Evolutionary conservation across 1,140 invertebrate genomes (phyloP).

Genomic region (Pseudomyrmex gracilis): DNA sequence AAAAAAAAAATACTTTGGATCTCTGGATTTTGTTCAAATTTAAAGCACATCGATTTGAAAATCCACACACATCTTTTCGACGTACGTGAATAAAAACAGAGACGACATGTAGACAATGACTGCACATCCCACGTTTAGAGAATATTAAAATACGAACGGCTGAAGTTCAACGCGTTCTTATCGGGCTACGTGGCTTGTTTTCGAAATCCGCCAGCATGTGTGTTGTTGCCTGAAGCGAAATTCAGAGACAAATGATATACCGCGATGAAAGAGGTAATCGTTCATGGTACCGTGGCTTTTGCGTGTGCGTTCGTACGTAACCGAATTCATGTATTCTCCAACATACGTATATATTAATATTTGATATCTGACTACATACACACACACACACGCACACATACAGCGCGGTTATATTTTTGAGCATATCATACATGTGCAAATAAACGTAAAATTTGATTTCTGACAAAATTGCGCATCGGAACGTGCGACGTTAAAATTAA

Average conservation of each 20-base stretch:
- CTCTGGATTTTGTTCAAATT: no score
- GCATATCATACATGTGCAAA: constrained; percentile 66
- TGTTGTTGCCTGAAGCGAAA: constrained; percentile 7
- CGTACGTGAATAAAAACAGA: background rate
- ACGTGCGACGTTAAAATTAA: no score
- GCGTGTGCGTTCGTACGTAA: constrained; percentile 22
- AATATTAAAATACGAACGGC: constrained; percentile 39
- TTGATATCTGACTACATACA: constrained; percentile 44
- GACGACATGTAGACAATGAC: background rate
- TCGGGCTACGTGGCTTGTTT: constrained; percentile 50
- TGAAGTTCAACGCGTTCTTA: constrained; percentile 46
- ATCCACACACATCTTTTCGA: background rate
- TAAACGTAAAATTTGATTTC: constrained; percentile 50
- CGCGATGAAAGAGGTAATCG: constrained; percentile 31
- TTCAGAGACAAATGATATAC: constrained; percentile 39
- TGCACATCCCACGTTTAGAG: background rate
- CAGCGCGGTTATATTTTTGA: constrained; percentile 17
- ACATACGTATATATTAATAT: constrained; percentile 59
- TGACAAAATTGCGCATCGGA: background rate
- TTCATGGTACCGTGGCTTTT: constrained; percentile 2
- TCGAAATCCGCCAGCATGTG: constrained; percentile 19
- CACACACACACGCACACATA: background rate
- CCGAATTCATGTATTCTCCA: constrained; percentile 25
- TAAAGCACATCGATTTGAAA: background rate
- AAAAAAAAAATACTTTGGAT: no score